A percentile compares a stretch with the other conserved stretches of the same genome.
Evolutionary conservation across 1,140 invertebrate genomes (phyloP).

Genomic region (Gryllus bimaculatus): DNA sequence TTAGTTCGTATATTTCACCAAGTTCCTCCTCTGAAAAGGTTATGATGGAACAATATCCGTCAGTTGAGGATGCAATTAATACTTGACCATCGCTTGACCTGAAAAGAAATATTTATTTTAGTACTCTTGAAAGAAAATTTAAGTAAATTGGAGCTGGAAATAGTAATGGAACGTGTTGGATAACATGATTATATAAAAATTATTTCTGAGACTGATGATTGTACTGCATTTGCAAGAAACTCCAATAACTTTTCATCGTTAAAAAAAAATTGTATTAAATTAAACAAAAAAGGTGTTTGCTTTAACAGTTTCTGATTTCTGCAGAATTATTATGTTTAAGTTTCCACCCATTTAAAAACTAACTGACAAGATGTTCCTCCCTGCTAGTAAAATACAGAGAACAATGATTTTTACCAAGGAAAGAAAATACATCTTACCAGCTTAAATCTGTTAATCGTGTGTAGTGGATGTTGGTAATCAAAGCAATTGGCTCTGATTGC

Average conservation of each 20-base stretch:
- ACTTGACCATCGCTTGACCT: conserved; percentile 74
- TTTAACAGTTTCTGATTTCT: too few species aligned
- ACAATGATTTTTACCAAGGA: not conserved
- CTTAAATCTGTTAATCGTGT: conserved; percentile 82
- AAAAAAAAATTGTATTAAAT: too few species aligned
- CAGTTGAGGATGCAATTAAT: conserved; percentile 82
- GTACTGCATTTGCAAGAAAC: too few species aligned
- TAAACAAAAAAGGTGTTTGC: too few species aligned
- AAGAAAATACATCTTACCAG: conserved; percentile 50
- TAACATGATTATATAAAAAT: too few species aligned
- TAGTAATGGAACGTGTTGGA: not conserved
- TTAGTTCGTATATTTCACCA: conserved; percentile 51
- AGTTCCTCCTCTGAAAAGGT: conserved; percentile 75
- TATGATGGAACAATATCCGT: conserved; percentile 90
- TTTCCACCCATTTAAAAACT: too few species aligned
- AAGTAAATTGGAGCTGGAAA: not conserved
- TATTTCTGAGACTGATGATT: too few species aligned
- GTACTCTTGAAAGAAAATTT: not conserved
- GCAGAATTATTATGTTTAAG: too few species aligned
- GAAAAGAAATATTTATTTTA: conserved; percentile 11
- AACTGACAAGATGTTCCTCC: too few species aligned
- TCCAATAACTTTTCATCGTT: too few species aligned
- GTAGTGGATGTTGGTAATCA: conserved; percentile 88
- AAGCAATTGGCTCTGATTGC: conserved; percentile 71
- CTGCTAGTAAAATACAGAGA: too few species aligned